Evolutionary conservation across 1,140 invertebrate species (phyloP).

Genomic region (Rhagoletis zephyria): DNA sequence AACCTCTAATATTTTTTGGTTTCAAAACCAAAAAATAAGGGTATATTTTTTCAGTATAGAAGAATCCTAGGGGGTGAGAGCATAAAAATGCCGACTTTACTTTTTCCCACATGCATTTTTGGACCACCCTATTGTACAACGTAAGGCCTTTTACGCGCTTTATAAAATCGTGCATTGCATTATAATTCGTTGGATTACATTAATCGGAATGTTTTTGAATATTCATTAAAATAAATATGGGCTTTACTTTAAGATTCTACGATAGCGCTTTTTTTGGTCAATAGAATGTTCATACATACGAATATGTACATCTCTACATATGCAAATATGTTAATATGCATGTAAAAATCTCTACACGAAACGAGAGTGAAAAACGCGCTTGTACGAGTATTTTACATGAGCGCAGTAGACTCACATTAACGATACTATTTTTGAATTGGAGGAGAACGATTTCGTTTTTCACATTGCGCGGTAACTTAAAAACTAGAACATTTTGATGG

Average conservation of each 20-base stretch:
- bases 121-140: not conserved
- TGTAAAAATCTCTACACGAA: not conserved
- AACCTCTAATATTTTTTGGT: too few species aligned
- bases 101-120: too few species aligned
- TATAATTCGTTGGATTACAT: constrained; percentile 29
- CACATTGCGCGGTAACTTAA: constrained; percentile 13
- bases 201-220: constrained; percentile 40
- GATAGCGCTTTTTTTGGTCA: constrained; percentile 1
- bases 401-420: constrained; percentile 14
- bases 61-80: too few species aligned
- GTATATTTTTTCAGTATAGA: too few species aligned
- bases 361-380: too few species aligned
- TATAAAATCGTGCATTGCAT: constrained; percentile 32
- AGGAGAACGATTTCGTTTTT: not conserved
- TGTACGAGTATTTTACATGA: not conserved
- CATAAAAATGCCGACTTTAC: too few species aligned
- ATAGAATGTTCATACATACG: not conserved
- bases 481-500: not conserved
- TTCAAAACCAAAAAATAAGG: too few species aligned
- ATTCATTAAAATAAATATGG: constrained; percentile 23
- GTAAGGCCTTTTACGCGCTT: constrained; percentile 30
- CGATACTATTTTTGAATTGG: constrained; percentile 33
- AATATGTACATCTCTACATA: not conserved
- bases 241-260: not conserved
- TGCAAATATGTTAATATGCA: not conserved